Evolutionary conservation across 1,140 invertebrate genomes (phyloP).

Genomic region (Macrosteles quadrilineatus): DNA sequence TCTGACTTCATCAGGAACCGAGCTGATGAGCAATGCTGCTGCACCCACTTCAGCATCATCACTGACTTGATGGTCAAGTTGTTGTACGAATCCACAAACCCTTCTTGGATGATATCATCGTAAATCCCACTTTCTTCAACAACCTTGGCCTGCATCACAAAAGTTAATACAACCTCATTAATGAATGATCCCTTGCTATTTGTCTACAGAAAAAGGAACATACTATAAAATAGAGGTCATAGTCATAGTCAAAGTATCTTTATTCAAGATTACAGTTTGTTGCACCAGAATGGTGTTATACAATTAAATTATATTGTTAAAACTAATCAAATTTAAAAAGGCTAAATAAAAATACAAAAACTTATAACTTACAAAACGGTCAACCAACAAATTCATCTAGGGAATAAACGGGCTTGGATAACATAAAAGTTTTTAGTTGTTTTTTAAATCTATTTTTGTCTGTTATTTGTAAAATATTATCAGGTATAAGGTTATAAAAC

Average conservation of each 20-base stretch:
- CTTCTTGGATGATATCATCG: conserved; percentile 88
- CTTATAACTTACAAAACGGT: no score
- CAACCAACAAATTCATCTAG: no score
- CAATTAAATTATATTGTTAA: no score
- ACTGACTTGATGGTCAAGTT: conserved; percentile 90
- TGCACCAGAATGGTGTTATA: no score
- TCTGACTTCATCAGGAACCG: conserved; percentile 80
- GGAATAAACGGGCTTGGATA: no score
- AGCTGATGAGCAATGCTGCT: conserved; percentile 60
- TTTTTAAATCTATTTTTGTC: no score
- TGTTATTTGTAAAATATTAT: no score
- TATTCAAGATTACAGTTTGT: no score
- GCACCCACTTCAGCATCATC: conserved; percentile 82
- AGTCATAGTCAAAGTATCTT: background rate
- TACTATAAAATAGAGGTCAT: background rate
- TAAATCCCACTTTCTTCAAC: conserved; percentile 63
- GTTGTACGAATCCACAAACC: conserved; percentile 87
- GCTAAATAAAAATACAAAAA: no score
- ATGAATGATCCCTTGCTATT: background rate
- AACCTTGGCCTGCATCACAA: conserved; percentile 56
- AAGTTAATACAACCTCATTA: conserved; percentile 32
- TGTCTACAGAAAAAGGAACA: background rate
- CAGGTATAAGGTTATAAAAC: no score
- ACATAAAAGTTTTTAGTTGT: no score
- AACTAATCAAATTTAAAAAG: no score